A percentile compares a stretch with the other conserved stretches of the same genome.
These are phyloP conservation scores for Gari tellinella DNA, from an alignment of 2,888 invertebrate species.

Conservation along the genomic window DNA sequence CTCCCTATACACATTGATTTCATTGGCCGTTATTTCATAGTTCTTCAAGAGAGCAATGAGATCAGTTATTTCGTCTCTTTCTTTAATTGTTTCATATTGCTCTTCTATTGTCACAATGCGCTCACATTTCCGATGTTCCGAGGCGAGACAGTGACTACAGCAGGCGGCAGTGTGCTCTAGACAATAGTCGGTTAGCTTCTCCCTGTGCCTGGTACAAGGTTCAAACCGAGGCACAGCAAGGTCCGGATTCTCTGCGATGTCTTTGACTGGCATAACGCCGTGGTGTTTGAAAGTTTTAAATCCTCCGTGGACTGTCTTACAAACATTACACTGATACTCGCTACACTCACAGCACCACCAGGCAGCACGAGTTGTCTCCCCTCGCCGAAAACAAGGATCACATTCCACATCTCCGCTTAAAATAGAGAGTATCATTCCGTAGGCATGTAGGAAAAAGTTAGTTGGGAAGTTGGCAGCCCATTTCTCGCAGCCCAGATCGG, in stretches of 20 bases:
- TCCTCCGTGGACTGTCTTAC: constrained; percentile 54
- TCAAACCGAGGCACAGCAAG: constrained; percentile 47
- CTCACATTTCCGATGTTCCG: constrained; percentile 46
- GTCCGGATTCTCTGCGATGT: constrained; percentile 45
- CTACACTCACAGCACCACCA: constrained; percentile 60
- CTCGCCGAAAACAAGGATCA: constrained; percentile 46
- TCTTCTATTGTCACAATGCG: constrained; percentile 41
- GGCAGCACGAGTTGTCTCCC: constrained; percentile 43
- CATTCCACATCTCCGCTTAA: constrained; percentile 44
- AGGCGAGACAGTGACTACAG: constrained; percentile 35
- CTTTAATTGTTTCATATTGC: constrained; percentile 37
- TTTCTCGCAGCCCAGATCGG: constrained; percentile 39
- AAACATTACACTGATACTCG: constrained; percentile 54
- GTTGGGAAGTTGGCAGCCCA: constrained; percentile 54
- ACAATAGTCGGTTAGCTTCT: constrained; percentile 48
- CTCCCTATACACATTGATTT: constrained; percentile 32
- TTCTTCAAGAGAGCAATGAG: constrained; percentile 13
- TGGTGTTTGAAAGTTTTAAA: constrained; percentile 52
- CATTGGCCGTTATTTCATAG: constrained; percentile 35
- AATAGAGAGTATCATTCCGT: constrained; percentile 46
- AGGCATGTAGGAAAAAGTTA: constrained; percentile 50
- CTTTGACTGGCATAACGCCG: constrained; percentile 43
- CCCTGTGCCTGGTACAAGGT: constrained; percentile 44
- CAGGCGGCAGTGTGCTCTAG: constrained; percentile 37
- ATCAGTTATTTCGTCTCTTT: constrained; percentile 24